These are phyloP conservation scores for Sarcophaga carnaria DNA, from an alignment of 2,888 invertebrate species.

Conservation along the genomic window DNA sequence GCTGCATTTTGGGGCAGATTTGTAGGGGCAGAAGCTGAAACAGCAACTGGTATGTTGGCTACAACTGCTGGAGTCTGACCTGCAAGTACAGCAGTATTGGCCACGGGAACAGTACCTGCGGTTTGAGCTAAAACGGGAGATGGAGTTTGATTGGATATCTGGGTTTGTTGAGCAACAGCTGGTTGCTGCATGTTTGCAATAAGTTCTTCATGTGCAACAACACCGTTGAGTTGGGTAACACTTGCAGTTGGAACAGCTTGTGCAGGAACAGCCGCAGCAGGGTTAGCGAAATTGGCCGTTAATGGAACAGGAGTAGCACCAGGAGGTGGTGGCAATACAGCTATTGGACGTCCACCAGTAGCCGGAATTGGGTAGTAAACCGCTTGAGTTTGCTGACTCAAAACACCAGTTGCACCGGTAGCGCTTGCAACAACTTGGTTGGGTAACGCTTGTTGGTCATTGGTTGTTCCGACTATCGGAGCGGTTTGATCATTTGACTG, in stretches of 20 bases:
- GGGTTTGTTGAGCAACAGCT: slow-evolving; percentile 70
- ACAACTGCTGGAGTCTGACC: slow-evolving; percentile 69
- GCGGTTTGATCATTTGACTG: slow-evolving; percentile 57
- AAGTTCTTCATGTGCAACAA: slow-evolving; percentile 80
- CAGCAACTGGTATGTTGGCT: slow-evolving; percentile 69
- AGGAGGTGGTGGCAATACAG: slow-evolving; percentile 76
- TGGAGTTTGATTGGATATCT: slow-evolving; percentile 79
- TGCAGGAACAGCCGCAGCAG: slow-evolving; percentile 71
- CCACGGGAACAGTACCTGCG: slow-evolving; percentile 79
- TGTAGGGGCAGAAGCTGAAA: slow-evolving; percentile 51
- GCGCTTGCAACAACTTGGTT: slow-evolving; percentile 70
- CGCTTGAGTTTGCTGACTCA: slow-evolving; percentile 74
- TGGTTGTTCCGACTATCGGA: slow-evolving; percentile 69
- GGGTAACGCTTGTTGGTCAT: slow-evolving; percentile 67
- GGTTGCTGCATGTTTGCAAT: slow-evolving; percentile 72
- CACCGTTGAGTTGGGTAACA: slow-evolving; percentile 79
- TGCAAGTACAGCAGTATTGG: slow-evolving; percentile 69
- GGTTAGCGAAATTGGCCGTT: slow-evolving; percentile 74
- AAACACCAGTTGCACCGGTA: slow-evolving; percentile 60
- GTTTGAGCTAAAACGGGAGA: slow-evolving; percentile 80
- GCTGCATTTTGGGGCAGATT: slow-evolving; percentile 70
- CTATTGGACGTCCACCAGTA: slow-evolving; percentile 76
- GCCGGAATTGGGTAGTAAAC: slow-evolving; percentile 80
- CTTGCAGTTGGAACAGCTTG: slow-evolving; percentile 71
- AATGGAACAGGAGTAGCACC: slow-evolving; percentile 75